These are phyloP conservation scores for Smittia sp. DNA, from an alignment of 2,888 invertebrate species.

Conservation along the genomic window DNA sequence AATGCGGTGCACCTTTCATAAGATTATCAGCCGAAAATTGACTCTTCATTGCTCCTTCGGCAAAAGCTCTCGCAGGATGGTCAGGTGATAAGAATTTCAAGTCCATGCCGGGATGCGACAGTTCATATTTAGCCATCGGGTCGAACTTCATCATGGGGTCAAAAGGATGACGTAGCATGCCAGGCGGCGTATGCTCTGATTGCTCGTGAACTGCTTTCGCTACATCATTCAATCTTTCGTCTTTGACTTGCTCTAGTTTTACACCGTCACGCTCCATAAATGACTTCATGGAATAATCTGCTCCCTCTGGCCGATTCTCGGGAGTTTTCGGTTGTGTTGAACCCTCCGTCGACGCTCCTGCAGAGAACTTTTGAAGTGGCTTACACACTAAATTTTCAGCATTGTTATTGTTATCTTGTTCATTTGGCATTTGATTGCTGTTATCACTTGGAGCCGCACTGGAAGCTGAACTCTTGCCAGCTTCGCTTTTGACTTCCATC, in stretches of 20 bases:
- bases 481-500: slow-evolving; percentile 60
- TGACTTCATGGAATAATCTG: slow-evolving; percentile 52
- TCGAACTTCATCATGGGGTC: slow-evolving; percentile 54
- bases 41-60: slow-evolving; percentile 42
- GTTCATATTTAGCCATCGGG: slow-evolving; percentile 50
- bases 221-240: background rate
- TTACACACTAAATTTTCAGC: slow-evolving; percentile 40
- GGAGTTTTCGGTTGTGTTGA: slow-evolving; percentile 45
- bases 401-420: slow-evolving; percentile 40
- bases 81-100: slow-evolving; percentile 50
- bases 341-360: background rate
- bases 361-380: slow-evolving; percentile 28
- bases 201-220: background rate
- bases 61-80: slow-evolving; percentile 42
- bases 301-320: slow-evolving; percentile 40
- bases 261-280: slow-evolving; percentile 47
- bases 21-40: slow-evolving; percentile 52
- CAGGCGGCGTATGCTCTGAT: slow-evolving; percentile 48
- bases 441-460: slow-evolving; percentile 50
- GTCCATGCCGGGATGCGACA: slow-evolving; percentile 49
- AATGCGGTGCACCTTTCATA: slow-evolving; percentile 51
- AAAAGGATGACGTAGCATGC: slow-evolving; percentile 51
- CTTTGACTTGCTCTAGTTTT: slow-evolving; percentile 6
- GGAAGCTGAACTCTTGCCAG: slow-evolving; percentile 51
- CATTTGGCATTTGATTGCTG: slow-evolving; percentile 39